Conservation (phyloP, 2,113 vertebrate genomes). For the Oriolus oriolus region DNA sequence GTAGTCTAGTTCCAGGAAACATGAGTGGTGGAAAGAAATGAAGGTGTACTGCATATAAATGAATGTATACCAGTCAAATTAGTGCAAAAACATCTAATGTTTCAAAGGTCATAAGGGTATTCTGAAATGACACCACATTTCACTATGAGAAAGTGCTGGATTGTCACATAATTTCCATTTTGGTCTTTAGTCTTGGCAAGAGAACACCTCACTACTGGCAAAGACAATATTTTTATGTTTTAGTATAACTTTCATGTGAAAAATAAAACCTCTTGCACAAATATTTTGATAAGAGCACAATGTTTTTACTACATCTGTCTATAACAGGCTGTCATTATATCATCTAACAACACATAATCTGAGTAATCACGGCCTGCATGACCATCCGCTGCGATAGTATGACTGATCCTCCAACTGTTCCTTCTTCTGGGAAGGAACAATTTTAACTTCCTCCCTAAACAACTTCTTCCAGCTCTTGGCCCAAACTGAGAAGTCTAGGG, state of each 20-base stretch:
- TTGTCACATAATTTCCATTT: background rate
- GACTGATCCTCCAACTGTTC: background rate
- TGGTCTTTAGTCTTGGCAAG: background rate
- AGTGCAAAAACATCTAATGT: background rate
- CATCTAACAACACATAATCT: background rate
- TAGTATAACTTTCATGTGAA: background rate
- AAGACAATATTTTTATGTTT: background rate
- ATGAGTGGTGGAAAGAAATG: background rate
- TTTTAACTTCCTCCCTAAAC: background rate
- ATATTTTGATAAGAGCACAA: background rate
- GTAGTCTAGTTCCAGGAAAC: background rate
- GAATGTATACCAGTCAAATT: background rate
- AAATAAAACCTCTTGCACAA: background rate
- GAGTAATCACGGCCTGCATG: background rate
- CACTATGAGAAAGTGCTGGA: background rate
- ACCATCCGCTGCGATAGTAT: background rate
- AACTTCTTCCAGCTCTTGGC: background rate
- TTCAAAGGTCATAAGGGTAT: background rate
- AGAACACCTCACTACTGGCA: background rate
- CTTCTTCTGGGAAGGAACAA: background rate
- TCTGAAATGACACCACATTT: background rate
- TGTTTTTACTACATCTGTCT: background rate
- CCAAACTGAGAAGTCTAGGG: background rate
- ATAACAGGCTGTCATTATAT: background rate
- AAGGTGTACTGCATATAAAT: background rate